Evolutionary conservation across 2,888 invertebrate genomes (phyloP).

Genomic region (Adela reaumurella): DNA sequence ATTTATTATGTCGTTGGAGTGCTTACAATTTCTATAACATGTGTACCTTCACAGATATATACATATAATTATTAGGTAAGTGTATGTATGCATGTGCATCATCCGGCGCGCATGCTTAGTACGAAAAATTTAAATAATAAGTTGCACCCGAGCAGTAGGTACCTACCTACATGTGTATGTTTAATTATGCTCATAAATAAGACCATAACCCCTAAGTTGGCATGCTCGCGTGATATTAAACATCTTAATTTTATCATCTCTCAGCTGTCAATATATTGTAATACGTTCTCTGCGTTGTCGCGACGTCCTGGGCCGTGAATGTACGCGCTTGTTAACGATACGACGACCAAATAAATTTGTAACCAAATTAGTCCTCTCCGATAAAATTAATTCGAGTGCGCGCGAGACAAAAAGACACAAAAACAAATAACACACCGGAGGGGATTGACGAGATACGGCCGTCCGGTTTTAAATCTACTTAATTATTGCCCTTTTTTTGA

Average conservation of each 20-base stretch:
- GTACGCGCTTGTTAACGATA: conserved; percentile 53
- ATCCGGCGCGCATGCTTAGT: no score
- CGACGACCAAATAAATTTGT: conserved; percentile 55
- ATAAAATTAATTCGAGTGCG: conserved; percentile 57
- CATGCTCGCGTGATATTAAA: not conserved
- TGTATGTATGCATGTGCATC: no score
- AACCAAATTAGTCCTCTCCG: conserved; percentile 55
- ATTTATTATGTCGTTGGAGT: no score
- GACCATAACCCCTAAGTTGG: not conserved
- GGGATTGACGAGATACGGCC: not conserved
- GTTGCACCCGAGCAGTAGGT: no score
- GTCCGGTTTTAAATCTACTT: not conserved
- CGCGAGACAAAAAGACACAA: conserved; percentile 40
- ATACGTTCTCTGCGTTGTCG: conserved; percentile 47
- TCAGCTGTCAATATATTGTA: conserved; percentile 51
- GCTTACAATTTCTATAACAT: no score
- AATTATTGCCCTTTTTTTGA: not conserved
- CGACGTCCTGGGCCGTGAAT: conserved; percentile 45
- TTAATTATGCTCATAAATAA: not conserved
- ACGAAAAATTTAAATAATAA: no score
- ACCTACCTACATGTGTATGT: no score
- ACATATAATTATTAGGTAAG: no score
- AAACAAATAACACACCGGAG: conserved; percentile 49
- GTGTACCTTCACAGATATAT: no score
- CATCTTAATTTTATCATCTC: conserved; percentile 52